Conservation (phyloP, 2,888 invertebrate genomes). For the Dendrolimus pini region DNA sequence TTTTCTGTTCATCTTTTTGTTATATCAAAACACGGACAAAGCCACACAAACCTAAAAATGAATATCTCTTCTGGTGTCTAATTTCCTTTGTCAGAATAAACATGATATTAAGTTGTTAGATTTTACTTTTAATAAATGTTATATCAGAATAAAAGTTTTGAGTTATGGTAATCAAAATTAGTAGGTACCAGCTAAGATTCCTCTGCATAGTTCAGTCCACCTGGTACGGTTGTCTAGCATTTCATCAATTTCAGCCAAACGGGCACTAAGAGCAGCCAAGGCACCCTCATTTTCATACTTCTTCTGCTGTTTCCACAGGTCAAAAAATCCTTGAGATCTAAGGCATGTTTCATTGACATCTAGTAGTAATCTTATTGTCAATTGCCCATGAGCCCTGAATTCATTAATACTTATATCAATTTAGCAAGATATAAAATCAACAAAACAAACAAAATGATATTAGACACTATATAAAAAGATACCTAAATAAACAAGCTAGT, state of each 20-base stretch:
- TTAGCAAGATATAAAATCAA: neutral
- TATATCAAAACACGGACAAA: too few species aligned
- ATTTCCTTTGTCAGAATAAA: too few species aligned
- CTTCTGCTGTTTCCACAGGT: conserved; percentile 92
- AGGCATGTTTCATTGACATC: conserved; percentile 95
- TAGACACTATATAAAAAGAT: too few species aligned
- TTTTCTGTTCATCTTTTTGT: too few species aligned
- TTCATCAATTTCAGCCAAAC: conserved; percentile 83
- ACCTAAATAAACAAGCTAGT: too few species aligned
- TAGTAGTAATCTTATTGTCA: conserved; percentile 92
- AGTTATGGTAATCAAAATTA: too few species aligned
- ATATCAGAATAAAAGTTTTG: too few species aligned
- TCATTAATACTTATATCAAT: conserved; percentile 18
- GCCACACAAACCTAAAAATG: too few species aligned
- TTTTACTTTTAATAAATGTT: too few species aligned
- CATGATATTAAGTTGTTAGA: too few species aligned
- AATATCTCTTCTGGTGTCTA: too few species aligned
- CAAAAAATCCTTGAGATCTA: conserved; percentile 93
- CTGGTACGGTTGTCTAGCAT: conserved; percentile 75
- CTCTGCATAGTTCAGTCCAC: conserved; percentile 81
- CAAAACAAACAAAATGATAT: too few species aligned
- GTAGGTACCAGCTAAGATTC: conserved; percentile 78
- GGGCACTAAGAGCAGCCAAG: conserved; percentile 79
- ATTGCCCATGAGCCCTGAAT: conserved; percentile 83
- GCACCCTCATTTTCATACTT: conserved; percentile 91